These are phyloP conservation scores for Ophiothrix spiculata DNA, from an alignment of 35 echinoderm and acorn worm species.

Conservation along the genomic window DNA sequence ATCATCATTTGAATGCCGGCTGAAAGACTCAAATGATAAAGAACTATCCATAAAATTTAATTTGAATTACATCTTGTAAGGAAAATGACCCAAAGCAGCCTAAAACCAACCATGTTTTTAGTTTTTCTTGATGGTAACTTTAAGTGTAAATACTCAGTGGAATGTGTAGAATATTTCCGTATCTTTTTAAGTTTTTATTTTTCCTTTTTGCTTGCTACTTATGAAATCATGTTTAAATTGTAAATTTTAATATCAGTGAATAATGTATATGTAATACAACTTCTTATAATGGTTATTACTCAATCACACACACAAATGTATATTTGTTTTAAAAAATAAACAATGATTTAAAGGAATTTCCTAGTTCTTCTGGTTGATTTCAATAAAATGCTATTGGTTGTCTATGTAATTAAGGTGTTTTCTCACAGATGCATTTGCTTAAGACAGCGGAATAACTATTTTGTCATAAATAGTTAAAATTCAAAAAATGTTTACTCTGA, in stretches of 20 bases:
- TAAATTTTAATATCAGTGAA: neutral
- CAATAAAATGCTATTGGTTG: too few relatives aligned
- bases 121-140: neutral
- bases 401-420: neutral
- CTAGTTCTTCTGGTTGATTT: too few relatives aligned
- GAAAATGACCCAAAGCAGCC: too few relatives aligned
- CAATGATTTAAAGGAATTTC: too few relatives aligned
- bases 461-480: too few relatives aligned
- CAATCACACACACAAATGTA: neutral
- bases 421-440: too few relatives aligned
- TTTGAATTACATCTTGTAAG: too few relatives aligned
- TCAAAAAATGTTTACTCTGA: too few relatives aligned
- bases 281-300: neutral
- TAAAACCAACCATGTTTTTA: neutral
- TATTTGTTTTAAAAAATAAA: neutral
- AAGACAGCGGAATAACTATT: too few relatives aligned
- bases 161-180: neutral
- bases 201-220: neutral
- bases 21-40: too few relatives aligned
- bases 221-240: neutral
- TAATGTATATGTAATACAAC: neutral
- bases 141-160: neutral
- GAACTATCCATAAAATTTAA: too few relatives aligned
- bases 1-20: too few relatives aligned
- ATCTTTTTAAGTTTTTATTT: neutral